These are phyloP conservation scores for Euglossa dilemma DNA, from an alignment of 1,140 invertebrate genomes.

Conservation along the genomic window DNA sequence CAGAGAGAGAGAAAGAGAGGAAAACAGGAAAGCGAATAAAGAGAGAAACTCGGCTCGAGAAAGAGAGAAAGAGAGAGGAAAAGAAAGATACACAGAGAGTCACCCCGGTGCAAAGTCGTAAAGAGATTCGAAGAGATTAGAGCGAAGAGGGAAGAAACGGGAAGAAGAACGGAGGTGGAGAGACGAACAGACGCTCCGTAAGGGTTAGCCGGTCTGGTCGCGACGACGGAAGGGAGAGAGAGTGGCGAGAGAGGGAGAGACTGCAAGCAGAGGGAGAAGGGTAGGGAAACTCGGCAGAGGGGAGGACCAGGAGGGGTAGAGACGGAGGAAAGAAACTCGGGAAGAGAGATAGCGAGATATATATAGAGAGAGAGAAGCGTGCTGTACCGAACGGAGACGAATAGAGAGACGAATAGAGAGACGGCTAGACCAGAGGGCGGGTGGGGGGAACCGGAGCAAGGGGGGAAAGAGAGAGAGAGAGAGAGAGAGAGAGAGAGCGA, in stretches of 20 bases:
- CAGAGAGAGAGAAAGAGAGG: too few species aligned
- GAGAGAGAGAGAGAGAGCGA: slow-evolving; percentile 14
- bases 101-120: too few species aligned
- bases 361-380: neutral
- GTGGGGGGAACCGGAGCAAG: neutral
- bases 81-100: too few species aligned
- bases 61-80: too few species aligned
- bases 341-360: neutral
- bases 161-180: neutral
- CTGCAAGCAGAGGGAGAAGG: neutral
- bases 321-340: neutral
- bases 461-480: neutral
- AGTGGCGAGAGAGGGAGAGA: slow-evolving; percentile 36
- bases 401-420: slow-evolving; percentile 2
- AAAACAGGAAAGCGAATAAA: too few species aligned
- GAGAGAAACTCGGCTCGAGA: too few species aligned
- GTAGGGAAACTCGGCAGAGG: neutral
- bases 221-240: slow-evolving; percentile 12
- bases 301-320: neutral
- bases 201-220: slow-evolving; percentile 21
- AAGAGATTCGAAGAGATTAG: neutral
- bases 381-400: slow-evolving; percentile 2
- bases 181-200: slow-evolving; percentile 9
- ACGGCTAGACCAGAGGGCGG: too few species aligned
- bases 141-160: slow-evolving; percentile 4